Conservation (phyloP, 2,113 vertebrate species). For the Brachionichthys hirsutus region DNA sequence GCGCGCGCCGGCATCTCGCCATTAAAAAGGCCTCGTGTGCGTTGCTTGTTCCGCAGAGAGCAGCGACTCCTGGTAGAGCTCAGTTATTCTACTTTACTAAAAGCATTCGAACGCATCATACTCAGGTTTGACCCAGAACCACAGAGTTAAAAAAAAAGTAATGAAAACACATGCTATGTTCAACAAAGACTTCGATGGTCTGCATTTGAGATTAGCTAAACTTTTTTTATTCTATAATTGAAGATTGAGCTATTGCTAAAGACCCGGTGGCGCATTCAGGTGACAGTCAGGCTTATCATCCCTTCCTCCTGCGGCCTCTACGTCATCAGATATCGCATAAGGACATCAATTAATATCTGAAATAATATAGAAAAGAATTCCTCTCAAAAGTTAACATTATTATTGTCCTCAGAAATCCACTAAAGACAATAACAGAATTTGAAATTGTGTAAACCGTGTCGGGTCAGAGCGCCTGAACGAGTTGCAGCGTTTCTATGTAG, state of each 20-base stretch:
- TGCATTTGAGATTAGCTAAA: background rate
- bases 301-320: no score
- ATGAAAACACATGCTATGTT: background rate
- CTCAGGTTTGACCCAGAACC: slow-evolving; percentile 4
- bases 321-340: no score
- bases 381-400: no score
- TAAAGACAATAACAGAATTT: no score
- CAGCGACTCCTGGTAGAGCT: slow-evolving; percentile 48
- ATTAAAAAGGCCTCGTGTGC: slow-evolving; percentile 82
- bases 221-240: no score
- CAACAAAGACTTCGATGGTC: background rate
- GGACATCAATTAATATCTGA: no score
- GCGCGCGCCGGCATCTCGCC: slow-evolving; percentile 82
- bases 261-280: no score
- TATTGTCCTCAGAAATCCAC: no score
- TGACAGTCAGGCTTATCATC: no score
- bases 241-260: no score
- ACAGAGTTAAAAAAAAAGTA: background rate
- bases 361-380: no score
- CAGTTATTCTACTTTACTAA: slow-evolving; percentile 27
- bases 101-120: slow-evolving; percentile 38
- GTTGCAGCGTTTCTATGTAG: slow-evolving; percentile 24
- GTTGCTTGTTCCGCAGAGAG: slow-evolving; percentile 85
- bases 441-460: no score
- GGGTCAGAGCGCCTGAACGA: slow-evolving; percentile 25